Evolutionary conservation across 2,797 vertebrate species (phyloP).

Genomic region (Pelodytes ibericus): DNA sequence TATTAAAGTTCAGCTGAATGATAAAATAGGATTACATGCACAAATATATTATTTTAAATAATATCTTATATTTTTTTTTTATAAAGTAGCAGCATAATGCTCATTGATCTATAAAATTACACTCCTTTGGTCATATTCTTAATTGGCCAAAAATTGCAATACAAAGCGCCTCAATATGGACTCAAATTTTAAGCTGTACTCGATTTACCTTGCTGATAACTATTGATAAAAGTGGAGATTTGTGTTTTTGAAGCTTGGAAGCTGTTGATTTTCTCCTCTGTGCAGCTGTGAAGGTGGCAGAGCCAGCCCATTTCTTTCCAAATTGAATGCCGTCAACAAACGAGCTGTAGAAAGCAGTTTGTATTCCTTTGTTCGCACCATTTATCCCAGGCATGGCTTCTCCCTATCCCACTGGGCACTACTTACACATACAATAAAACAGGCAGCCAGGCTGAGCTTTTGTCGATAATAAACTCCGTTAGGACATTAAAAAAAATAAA

Average conservation of each 20-base stretch:
- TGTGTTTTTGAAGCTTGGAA: slow-evolving; percentile 57
- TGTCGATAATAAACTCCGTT: slow-evolving; percentile 41
- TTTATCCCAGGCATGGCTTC: slow-evolving; percentile 45
- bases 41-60: too few species aligned
- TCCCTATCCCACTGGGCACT: slow-evolving; percentile 52
- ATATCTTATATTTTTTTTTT: not conserved
- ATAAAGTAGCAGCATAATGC: not conserved
- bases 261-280: slow-evolving; percentile 45
- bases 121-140: not conserved
- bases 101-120: not conserved
- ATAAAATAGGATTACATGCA: too few species aligned
- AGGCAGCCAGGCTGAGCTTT: slow-evolving; percentile 29
- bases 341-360: slow-evolving; percentile 44
- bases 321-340: slow-evolving; percentile 49
- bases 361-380: slow-evolving; percentile 47
- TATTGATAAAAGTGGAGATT: slow-evolving; percentile 54
- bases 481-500: slow-evolving; percentile 18
- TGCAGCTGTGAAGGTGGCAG: slow-evolving; percentile 57
- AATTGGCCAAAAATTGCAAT: not conserved
- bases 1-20: too few species aligned
- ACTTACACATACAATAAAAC: slow-evolving; percentile 50
- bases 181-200: slow-evolving; percentile 10
- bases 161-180: not conserved
- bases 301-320: slow-evolving; percentile 44
- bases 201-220: slow-evolving; percentile 34